Conservation (phyloP, 2,113 vertebrate genomes). For the Corydoras sp. region DNA sequence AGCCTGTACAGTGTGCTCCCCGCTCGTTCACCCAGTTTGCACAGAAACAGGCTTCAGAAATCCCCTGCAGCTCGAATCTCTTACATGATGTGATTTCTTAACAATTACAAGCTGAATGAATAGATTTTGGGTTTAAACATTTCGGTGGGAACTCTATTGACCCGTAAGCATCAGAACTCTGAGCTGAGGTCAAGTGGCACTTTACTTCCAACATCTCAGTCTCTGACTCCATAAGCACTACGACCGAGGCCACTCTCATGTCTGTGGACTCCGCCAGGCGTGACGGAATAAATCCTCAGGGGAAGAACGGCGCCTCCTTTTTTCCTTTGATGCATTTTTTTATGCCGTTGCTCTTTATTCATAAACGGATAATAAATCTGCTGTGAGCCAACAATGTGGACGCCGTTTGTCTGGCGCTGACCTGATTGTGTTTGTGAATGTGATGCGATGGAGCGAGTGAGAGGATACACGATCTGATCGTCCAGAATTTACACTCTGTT, state of each 20-base stretch:
- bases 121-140: too few relatives aligned
- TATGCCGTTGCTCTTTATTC: constrained; percentile 33
- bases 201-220: background rate
- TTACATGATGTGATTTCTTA: too few relatives aligned
- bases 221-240: background rate
- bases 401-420: constrained; percentile 27
- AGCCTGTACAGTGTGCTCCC: too few relatives aligned
- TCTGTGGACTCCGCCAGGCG: background rate
- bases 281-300: constrained; percentile 31
- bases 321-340: constrained; percentile 31
- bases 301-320: constrained; percentile 33
- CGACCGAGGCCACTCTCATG: constrained; percentile 1
- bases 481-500: too few relatives aligned
- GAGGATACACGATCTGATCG: too few relatives aligned
- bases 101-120: too few relatives aligned
- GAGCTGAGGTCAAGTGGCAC: constrained; percentile 18
- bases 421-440: constrained; percentile 5
- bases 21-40: too few relatives aligned
- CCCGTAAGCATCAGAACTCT: background rate
- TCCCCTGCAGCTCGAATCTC: too few relatives aligned
- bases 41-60: too few relatives aligned
- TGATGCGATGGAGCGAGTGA: background rate
- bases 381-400: constrained; percentile 42
- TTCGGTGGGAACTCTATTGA: background rate
- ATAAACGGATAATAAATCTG: constrained; percentile 37